Base-by-base conservation (phyloP, 2,888 invertebrate species). In the Synergus japonicus region DNA sequence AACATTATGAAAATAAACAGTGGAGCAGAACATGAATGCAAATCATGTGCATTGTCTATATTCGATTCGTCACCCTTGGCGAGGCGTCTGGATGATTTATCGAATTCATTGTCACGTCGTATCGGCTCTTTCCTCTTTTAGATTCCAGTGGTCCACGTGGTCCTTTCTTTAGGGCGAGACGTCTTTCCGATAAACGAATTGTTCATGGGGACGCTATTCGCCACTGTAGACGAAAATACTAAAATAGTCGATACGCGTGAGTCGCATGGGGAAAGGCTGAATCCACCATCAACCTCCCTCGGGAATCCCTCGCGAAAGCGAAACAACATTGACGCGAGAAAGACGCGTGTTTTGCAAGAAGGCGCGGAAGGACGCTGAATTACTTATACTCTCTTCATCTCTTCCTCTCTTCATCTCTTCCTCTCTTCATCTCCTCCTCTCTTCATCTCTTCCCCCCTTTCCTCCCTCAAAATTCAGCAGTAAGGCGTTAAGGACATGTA, bases 331-430 rank as follows among this genome's bases (percentile, higher is more conserved):
- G 73, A 73, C 73, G 49, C 73, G 73, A 73, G 73, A 73, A 73
- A 37, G 65, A 79, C 76, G 82, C 83, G 83, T 81, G 86, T 85
- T 82, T 79, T 81, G 79, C 84, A 79, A 81, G 78, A 81, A 64
- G 81, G 77, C 64, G 79, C 86, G 83, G 81, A 76, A 78, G 77
- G 85, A 81, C 81, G 81, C 69, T 85, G 85, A 87, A 87, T 88
- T 88, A 87, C 87, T 86, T 80, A 84, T 77, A 37, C 54, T 37
- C 73, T 12, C 46, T 63, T 44, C 63, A 18, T 44, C 15, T 64
- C 22, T 29, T 29, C 22, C 0, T 29, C 22, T 29, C 22, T 1
- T 29, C 22, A 0, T 29, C 22, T 29, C 22, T 29, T 29, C 2
- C 22, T 29, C 22, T 29, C 22, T 29, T 29, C 22, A 29, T 29